Conservation (phyloP, 1,140 invertebrate genomes). For the Drosophila melanogaster region DNA sequence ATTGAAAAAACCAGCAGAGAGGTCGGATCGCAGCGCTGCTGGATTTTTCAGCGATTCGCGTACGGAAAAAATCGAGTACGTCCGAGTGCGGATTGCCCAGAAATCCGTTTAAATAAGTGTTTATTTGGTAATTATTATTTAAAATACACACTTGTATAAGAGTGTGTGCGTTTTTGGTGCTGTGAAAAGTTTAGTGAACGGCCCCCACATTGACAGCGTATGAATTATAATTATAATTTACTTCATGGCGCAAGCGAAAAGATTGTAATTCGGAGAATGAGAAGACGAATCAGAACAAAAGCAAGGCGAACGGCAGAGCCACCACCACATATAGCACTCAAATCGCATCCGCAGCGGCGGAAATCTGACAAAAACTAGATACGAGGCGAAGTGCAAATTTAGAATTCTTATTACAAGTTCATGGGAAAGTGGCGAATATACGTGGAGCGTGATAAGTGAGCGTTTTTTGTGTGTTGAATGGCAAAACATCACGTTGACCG, state of each 20-base stretch:
- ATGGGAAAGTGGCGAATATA: slow-evolving; percentile 70
- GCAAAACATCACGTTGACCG: slow-evolving; percentile 60
- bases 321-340: slow-evolving; percentile 31
- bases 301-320: slow-evolving; percentile 36
- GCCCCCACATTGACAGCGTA: slow-evolving; percentile 33
- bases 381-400: slow-evolving; percentile 72
- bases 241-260: slow-evolving; percentile 55
- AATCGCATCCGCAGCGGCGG: slow-evolving; percentile 18
- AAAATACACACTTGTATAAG: background rate
- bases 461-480: slow-evolving; percentile 48
- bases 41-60: slow-evolving; percentile 15
- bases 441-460: slow-evolving; percentile 70
- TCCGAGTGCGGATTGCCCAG: background rate
- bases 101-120: slow-evolving; percentile 4
- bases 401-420: slow-evolving; percentile 78
- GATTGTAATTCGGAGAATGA: slow-evolving; percentile 48
- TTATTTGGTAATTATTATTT: slow-evolving; percentile 12
- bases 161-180: slow-evolving; percentile 12
- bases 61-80: slow-evolving; percentile 12
- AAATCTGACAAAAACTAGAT: slow-evolving; percentile 61
- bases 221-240: slow-evolving; percentile 79
- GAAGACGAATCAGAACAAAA: slow-evolving; percentile 34
- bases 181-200: slow-evolving; percentile 13
- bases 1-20: background rate
- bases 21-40: background rate